Percentiles rank a stretch among this genome's conserved stretches.
phyloP scores from a whole-genome alignment of 2,797 vertebrate species.

The Platalea minor region DNA sequence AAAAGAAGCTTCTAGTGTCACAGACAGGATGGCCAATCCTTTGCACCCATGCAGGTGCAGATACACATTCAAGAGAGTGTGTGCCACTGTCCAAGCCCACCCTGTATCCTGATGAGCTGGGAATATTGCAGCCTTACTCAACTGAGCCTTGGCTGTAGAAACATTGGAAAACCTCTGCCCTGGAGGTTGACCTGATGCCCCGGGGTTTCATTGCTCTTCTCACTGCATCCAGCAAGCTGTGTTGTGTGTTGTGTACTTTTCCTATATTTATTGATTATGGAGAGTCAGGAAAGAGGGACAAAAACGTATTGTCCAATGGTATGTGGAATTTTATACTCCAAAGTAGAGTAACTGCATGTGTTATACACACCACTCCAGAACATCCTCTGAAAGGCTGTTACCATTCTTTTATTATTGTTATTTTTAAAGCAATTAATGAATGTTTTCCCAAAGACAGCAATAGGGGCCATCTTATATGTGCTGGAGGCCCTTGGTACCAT shows the following conservation, averaged over 20 bases:
- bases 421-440: background rate
- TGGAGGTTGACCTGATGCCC: background rate
- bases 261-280: background rate
- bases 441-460: conserved; percentile 23
- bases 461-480: background rate
- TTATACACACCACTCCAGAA: background rate
- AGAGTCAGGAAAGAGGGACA: background rate
- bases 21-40: background rate
- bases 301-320: background rate
- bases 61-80: fast-evolving
- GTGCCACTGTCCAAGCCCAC: background rate
- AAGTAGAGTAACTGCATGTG: background rate
- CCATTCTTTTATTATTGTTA: background rate
- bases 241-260: background rate
- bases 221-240: background rate
- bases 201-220: background rate
- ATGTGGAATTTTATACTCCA: background rate
- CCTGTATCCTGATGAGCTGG: background rate
- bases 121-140: background rate
- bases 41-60: background rate
- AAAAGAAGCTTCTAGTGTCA: background rate
- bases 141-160: background rate
- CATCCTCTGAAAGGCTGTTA: background rate
- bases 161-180: background rate
- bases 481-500: background rate